phyloP scores from a whole-genome alignment of 37 sponge, comb jelly and placozoan species.

The Spongia lamella region DNA sequence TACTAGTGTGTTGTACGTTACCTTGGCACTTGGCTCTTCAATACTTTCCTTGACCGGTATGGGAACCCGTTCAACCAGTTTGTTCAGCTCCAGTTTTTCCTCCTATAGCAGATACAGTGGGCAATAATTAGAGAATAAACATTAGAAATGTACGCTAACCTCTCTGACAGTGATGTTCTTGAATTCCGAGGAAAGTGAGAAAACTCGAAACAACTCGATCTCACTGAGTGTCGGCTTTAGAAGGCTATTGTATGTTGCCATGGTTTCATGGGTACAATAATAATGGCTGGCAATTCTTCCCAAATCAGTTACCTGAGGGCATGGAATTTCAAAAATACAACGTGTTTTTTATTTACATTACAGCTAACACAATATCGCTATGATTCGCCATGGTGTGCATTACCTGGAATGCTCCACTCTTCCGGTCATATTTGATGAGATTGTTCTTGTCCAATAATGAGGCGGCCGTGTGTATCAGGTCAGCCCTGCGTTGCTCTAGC shows the following conservation, averaged over 20 bases:
- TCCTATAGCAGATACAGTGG: constrained; percentile 56
- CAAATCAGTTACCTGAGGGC: constrained; percentile 83
- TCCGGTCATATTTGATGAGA: constrained; percentile 93
- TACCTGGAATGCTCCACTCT: constrained; percentile 91
- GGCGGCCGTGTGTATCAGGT: constrained; percentile 98
- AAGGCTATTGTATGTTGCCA: constrained; percentile 93
- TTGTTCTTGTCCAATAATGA: constrained; percentile 80
- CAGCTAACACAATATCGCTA: neutral
- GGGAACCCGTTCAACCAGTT: constrained; percentile 92
- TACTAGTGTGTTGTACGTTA: neutral
- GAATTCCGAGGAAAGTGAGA: constrained; percentile 97
- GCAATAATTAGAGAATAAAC: neutral
- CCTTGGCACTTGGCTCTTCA: constrained; percentile 98
- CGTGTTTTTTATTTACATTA: neutral
- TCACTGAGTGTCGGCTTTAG: constrained; percentile 95
- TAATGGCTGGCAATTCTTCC: constrained; percentile 98
- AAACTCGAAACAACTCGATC: constrained; percentile 96
- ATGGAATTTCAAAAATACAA: neutral
- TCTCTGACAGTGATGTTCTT: constrained; percentile 95
- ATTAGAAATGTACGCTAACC: constrained; percentile 30
- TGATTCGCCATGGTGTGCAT: neutral
- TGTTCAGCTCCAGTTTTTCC: constrained; percentile 93
- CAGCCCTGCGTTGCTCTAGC: constrained; percentile 86
- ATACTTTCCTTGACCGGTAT: constrained; percentile 98
- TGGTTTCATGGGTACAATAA: constrained; percentile 89